Evolutionary conservation across 2,888 invertebrate species (phyloP), one percentile per base, ranked within the genome.

Genomic region (Bembecia ichneumoniformis): DNA sequence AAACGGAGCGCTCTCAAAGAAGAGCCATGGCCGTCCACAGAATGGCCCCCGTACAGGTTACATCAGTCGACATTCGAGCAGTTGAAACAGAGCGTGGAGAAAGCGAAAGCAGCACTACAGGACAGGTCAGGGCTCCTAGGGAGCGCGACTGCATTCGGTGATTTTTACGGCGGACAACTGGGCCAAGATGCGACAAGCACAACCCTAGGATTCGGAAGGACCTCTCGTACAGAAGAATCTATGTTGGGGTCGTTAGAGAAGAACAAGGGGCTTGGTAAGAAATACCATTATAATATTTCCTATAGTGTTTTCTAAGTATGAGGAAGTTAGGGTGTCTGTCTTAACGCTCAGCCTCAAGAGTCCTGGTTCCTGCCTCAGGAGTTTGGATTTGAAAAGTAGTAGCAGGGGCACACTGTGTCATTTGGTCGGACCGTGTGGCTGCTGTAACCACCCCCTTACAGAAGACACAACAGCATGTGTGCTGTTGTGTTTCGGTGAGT

Each of bases 41-140:
- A 93, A 74, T 93, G 93, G 92, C 91, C 92, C 0, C 90, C 91
- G 0, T 96, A 96, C 77, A 90, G 96, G 46, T 92, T 95, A 52
- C 93, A 93, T 72, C 94, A 94, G 64, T 94, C 94, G 56, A 96
- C 96, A 10, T 96, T 96, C 87, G 95, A 96, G 68, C 95, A 96
- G 73, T 83, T 96, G 55, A 96, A 96, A 66, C 96, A 96, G 74
- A 95, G 95, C 67, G 95, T 96, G 44, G 96, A 96, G 72, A 96
- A 96, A 71, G 96, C 96, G 44, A 96, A 96, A 72, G 95, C 95
- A 1, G 96, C 95, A 0, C 83, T 96, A 46, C 93, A 93, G 74
- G 93, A 93, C 74, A 61, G 87, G 11, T 92, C 91, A 36, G 90
- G 91, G 10, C 90, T 93, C 58, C 86, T 93, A 55, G 91, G 93